Percentiles rank a stretch among this genome's conserved stretches.
These are phyloP conservation scores for Tineola bisselliella DNA, from an alignment of 2,888 invertebrate genomes.

Conservation along the genomic window DNA sequence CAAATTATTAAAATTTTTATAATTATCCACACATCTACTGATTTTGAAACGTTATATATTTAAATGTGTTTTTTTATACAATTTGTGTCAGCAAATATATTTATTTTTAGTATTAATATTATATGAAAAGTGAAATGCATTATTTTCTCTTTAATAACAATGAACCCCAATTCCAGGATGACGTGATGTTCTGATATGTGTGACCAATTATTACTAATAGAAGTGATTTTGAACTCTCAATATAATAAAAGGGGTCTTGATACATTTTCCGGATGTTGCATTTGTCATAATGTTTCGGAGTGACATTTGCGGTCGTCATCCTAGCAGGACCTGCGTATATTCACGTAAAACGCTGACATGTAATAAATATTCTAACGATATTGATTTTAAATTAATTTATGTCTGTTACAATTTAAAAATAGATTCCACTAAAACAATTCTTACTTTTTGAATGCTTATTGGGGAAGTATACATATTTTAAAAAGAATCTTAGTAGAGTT, in stretches of 20 bases:
- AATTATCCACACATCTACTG: neutral
- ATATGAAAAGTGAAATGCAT: neutral
- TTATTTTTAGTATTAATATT: no score
- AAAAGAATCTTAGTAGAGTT: no score
- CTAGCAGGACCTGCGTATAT: neutral
- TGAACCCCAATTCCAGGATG: neutral
- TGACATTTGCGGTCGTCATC: constrained; percentile 11
- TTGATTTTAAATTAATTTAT: no score
- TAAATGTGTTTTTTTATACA: neutral
- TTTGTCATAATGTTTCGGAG: constrained; percentile 37
- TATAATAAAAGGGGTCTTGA: constrained; percentile 42
- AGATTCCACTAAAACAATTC: no score
- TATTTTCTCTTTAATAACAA: neutral
- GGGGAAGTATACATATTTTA: no score
- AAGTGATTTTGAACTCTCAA: constrained; percentile 41
- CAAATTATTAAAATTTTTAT: neutral
- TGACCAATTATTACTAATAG: constrained; percentile 28
- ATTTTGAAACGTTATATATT: neutral
- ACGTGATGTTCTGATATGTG: neutral
- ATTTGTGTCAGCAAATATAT: no score
- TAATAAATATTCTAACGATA: no score
- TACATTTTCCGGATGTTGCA: constrained; percentile 53
- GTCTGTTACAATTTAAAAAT: no score
- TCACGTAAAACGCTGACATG: no score
- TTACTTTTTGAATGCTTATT: no score